These are phyloP conservation scores for Dioctria rufipes DNA, from an alignment of 2,888 invertebrate species.

Conservation along the genomic window DNA sequence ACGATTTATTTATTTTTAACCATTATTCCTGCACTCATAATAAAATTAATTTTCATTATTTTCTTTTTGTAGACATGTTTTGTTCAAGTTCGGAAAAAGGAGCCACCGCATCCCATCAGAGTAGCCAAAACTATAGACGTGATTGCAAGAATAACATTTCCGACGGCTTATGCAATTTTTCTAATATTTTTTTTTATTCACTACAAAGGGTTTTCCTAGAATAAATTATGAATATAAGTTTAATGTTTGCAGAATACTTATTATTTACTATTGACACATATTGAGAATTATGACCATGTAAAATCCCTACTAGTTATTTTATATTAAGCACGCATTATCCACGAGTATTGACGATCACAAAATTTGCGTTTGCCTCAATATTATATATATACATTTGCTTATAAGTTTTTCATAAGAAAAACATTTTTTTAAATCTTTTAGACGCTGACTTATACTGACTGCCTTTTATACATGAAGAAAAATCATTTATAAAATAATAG, in stretches of 20 bases:
- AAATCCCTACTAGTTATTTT: neutral
- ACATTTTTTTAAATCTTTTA: constrained; percentile 50
- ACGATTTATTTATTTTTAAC: too few relatives aligned
- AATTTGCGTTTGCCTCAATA: neutral
- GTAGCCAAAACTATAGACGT: constrained; percentile 96
- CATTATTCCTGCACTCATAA: too few relatives aligned
- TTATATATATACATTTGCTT: too few relatives aligned
- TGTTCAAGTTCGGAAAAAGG: constrained; percentile 91
- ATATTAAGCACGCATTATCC: constrained; percentile 25
- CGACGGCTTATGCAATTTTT: constrained; percentile 93
- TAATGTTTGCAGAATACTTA: neutral
- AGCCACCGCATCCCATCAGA: constrained; percentile 92
- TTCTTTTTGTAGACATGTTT: constrained; percentile 79
- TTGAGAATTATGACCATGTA: neutral
- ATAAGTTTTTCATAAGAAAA: constrained; percentile 50
- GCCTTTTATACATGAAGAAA: constrained; percentile 57
- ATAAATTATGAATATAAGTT: constrained; percentile 43
- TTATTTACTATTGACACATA: neutral
- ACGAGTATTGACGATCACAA: constrained; percentile 15
- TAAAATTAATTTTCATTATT: constrained; percentile 50
- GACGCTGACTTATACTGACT: constrained; percentile 58
- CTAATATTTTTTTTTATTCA: constrained; percentile 96
- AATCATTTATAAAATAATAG: constrained; percentile 23
- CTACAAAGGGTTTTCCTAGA: constrained; percentile 84
- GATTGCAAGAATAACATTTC: constrained; percentile 94